phyloP scores from a whole-genome alignment of 2,113 vertebrate species.

The Notechis scutatus region DNA sequence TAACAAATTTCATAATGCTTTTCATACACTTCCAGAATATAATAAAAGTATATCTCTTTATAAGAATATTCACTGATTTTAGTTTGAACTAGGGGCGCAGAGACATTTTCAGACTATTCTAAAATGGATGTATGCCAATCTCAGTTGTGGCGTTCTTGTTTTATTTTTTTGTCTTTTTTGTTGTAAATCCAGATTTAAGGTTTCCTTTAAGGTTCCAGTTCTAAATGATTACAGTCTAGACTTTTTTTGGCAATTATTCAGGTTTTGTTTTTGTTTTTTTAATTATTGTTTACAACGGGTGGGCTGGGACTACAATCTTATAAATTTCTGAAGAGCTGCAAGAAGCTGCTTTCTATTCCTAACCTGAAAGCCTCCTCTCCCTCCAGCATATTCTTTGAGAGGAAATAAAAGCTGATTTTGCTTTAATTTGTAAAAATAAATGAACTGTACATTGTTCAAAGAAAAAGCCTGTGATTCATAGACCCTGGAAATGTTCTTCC shows the following conservation, averaged over 20 bases:
- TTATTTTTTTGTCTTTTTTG: not conserved
- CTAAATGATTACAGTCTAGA: not conserved
- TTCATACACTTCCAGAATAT: not conserved
- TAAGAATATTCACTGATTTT: not conserved
- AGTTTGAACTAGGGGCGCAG: not conserved
- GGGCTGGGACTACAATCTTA: not conserved
- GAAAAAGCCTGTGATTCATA: not conserved
- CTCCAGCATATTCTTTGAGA: not conserved
- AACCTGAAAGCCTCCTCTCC: not conserved
- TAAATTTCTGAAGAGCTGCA: not conserved
- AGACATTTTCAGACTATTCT: not conserved
- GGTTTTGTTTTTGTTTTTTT: not conserved
- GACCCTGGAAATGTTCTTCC: not conserved
- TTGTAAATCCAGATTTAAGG: slow-evolving; percentile 1
- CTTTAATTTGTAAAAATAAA: not conserved
- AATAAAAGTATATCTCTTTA: not conserved
- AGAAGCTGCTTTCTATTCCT: not conserved
- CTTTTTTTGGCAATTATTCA: slow-evolving; percentile 3
- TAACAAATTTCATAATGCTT: not conserved
- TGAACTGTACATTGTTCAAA: not conserved
- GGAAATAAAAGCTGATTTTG: not conserved
- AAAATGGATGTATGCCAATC: not conserved
- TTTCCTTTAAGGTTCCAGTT: not conserved
- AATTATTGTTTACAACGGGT: not conserved
- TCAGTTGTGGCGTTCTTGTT: not conserved